Base-by-base conservation (phyloP, 2,113 vertebrate genomes). In the Chaenogobius annularis region DNA sequence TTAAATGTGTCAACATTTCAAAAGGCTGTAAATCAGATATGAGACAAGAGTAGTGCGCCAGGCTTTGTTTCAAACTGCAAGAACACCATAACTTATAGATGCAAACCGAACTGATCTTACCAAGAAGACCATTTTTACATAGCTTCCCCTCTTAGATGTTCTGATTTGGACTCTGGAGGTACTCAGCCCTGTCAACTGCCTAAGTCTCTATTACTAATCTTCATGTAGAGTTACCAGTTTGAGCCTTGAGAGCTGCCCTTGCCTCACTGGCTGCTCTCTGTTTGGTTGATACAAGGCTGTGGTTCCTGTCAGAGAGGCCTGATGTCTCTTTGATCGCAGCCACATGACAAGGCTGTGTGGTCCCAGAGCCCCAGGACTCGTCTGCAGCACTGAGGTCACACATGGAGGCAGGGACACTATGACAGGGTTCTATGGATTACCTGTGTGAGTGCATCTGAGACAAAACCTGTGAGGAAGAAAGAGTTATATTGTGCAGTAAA, bases 311-410 rank as follows among this genome's bases (percentile, higher is more conserved):
- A 74, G 75, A 69, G 81, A 19, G 50, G 31, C 63, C 66, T 64
- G 66, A 19, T 14, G 54, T 20, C 58, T 61, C 80, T 88, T 85
- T 88, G 81, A 89, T 91, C 79, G 83, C 64, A 62, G 48, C 61
- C 77, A 82, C 69, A 84, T 83, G 83, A 84, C 77, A 82, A 79
- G 83, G 72, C 71, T 82, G 84, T 78, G 83, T 70, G 81, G 80
- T 83, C 80, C 73, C 81, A 68, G 40, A 3, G 69, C 75, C 81
- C 70, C 76, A 56, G 75, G 84, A 63, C 61, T 69, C 68, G 63
- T 83, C 74, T 70, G 80, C 47, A 68, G 23, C 62, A 71, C 31
- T 74, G 77, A 77, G 79, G 64, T 85, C 71, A 80, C 4, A 55
- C 20, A 70, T 3, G 55, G 47, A 14, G 48, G 59, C 19, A 20